Base-by-base conservation (phyloP, 2,797 vertebrate genomes). In the Sparidentex hasta region DNA sequence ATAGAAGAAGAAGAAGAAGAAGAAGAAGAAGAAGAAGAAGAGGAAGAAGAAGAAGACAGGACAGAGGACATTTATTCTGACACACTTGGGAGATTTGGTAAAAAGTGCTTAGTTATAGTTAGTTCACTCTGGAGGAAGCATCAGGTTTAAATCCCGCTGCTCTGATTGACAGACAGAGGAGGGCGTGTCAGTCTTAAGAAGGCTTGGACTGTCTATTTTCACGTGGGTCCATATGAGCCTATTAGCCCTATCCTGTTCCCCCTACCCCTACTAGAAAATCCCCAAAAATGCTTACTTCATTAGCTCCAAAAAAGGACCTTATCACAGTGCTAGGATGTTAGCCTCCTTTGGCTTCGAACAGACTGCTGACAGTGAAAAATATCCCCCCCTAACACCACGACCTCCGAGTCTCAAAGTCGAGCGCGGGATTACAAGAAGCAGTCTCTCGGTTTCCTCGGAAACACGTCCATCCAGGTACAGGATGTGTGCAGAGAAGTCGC, bases 301-400 rank as follows among this genome's bases (percentile, higher is more conserved):
- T 65, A 82, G 80, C 81, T 81, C 61, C 62, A 50, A 72, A 74
- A 74, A 56, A 74, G 71, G 69, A 70, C 71, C 50, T 54, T 62
- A 79, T 95, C 94, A 95, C 93, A 95, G 94, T 94, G 93, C 84
- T 91, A 81, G 72, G 88, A 87, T 74, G 67, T 71, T 44, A 71
- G 80, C 51, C 69, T 85, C 71, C 54, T 88, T 88, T 92, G 81
- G 86, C 89, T 90, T 86, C 5, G 52, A 76, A 71, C 80, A 81
- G 63, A 74, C 44, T 3, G 18, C 71, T 70, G 64, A 77, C 21
- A 21, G 3, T 33, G 57, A 64, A 20, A 33, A 83, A 67, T 27
- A 55, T 38, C 61, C 62, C 56, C 38, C 23, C 3, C 3, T 5
- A 71, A 71, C 81, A 59, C 43, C 65, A 21, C 9, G 16, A 56